A percentile compares a stretch with the other conserved stretches of the same genome.
Conservation (phyloP, 1,140 invertebrate species). For the fruit fly (Drosophila melanogaster) region Release_6_plus_ISO1_MT NT_037436.4:17674001-17674500, state of each 20-base stretch:
- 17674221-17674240: slow-evolving; percentile 74
- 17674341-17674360: slow-evolving; percentile 18
- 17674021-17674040: too few species aligned
- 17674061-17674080: slow-evolving; percentile 6
- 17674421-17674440: slow-evolving; percentile 2
- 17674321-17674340: slow-evolving; percentile 70
- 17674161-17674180: slow-evolving; percentile 22
- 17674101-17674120: slow-evolving; percentile 52
- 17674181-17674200: not conserved
- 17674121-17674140: slow-evolving; percentile 80
- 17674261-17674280: slow-evolving; percentile 41
- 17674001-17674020: too few species aligned
- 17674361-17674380: slow-evolving; percentile 19
- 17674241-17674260: slow-evolving; percentile 60
- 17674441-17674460: slow-evolving; percentile 21
- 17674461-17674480: slow-evolving; percentile 28
- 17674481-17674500: slow-evolving; percentile 28
- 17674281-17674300: slow-evolving; percentile 25
- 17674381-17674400: not conserved
- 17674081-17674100: not conserved
- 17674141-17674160: slow-evolving; percentile 55
- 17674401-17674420: not conserved
- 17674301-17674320: slow-evolving; percentile 52
- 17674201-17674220: slow-evolving; percentile 53
- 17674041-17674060: too few species aligned